These are phyloP conservation scores for Chiloscyllium plagiosum DNA, from an alignment of 2,113 vertebrate genomes.

Conservation along the genomic window DNA sequence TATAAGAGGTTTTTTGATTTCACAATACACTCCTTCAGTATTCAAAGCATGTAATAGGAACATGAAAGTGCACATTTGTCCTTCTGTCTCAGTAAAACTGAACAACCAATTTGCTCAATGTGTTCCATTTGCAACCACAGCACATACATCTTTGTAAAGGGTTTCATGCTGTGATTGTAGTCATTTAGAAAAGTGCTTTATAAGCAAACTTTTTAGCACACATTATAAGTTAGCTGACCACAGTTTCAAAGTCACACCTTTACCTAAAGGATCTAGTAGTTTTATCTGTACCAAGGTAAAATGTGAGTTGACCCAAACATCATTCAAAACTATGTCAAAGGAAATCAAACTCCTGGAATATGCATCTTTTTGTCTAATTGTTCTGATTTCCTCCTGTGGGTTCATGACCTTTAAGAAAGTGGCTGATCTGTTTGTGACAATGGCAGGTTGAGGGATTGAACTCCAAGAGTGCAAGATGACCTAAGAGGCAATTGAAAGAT, in stretches of 20 bases:
- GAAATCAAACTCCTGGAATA: not conserved
- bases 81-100: not conserved
- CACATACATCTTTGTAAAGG: not conserved
- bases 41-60: not conserved
- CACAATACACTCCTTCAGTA: not conserved
- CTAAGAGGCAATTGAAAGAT: not conserved
- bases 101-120: conserved; percentile 18
- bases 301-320: not conserved
- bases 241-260: not conserved
- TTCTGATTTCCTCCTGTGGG: conserved; percentile 8
- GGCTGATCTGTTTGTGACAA: not conserved
- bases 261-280: not conserved
- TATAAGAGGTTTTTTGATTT: not conserved
- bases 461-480: not conserved
- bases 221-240: not conserved
- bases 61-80: not conserved
- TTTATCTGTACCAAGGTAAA: not conserved
- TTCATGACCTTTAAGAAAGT: not conserved
- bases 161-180: not conserved
- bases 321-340: not conserved
- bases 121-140: conserved; percentile 16
- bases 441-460: not conserved
- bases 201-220: not conserved
- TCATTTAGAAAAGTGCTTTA: conserved; percentile 1
- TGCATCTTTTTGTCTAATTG: not conserved